Percentiles rank a stretch among this genome's conserved stretches.
Evolutionary conservation across 2,113 vertebrate genomes (phyloP).

Genomic region (Carassius gibelio): DNA sequence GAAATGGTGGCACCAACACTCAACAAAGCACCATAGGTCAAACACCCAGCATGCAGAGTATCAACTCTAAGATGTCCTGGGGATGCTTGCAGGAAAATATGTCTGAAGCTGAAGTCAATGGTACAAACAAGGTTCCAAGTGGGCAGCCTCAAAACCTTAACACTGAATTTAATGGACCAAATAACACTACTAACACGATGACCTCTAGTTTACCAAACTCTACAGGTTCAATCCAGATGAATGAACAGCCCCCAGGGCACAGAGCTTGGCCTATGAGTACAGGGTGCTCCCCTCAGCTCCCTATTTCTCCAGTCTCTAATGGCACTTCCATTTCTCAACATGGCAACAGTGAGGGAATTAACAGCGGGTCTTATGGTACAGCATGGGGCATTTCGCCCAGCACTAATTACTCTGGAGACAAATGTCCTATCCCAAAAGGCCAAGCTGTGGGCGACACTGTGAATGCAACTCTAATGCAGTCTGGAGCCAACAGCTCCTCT

Average conservation of each 20-base stretch:
- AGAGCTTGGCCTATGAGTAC: conserved; percentile 84
- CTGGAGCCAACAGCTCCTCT: conserved; percentile 80
- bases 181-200: conserved; percentile 99
- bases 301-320: conserved; percentile 84
- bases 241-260: conserved; percentile 82
- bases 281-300: conserved; percentile 84
- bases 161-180: conserved; percentile 99
- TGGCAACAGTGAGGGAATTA: conserved; percentile 84
- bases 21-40: conserved; percentile 85
- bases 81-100: conserved; percentile 81
- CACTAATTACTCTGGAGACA: conserved; percentile 89
- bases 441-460: conserved; percentile 94
- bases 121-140: conserved; percentile 94
- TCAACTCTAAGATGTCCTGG: conserved; percentile 87
- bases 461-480: conserved; percentile 94
- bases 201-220: conserved; percentile 99
- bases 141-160: conserved; percentile 93
- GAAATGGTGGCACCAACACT: conserved; percentile 80
- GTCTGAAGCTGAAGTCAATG: conserved; percentile 85
- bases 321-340: conserved; percentile 88
- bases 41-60: conserved; percentile 82
- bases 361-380: conserved; percentile 84
- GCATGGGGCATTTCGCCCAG: conserved; percentile 82
- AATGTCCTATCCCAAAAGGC: conserved; percentile 83
- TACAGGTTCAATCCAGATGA: conserved; percentile 87